Conservation (phyloP, 2,888 invertebrate genomes). For the Sarcophaga caerulescens region DNA sequence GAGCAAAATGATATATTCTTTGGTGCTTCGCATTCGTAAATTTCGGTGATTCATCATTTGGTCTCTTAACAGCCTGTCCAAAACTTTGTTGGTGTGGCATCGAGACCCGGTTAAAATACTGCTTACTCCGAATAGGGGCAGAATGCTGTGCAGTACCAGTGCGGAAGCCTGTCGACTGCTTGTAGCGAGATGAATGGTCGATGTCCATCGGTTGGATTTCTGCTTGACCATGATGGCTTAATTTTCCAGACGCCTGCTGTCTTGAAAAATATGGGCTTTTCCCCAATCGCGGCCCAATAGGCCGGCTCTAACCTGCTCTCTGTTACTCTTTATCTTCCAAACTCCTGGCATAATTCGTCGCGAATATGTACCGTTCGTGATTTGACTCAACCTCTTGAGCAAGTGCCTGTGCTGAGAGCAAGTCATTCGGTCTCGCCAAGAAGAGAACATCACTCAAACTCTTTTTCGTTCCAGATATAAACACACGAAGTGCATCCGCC, state of each 20-base stretch:
- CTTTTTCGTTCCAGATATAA: constrained; percentile 57
- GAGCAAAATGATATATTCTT: background rate
- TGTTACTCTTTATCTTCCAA: constrained; percentile 8
- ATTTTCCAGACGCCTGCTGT: background rate
- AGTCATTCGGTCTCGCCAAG: constrained; percentile 46
- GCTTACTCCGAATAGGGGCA: no score
- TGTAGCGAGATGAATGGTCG: background rate
- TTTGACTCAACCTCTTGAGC: constrained; percentile 47
- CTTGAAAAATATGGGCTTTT: background rate
- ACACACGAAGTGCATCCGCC: constrained; percentile 56
- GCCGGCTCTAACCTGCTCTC: background rate
- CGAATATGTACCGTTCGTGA: constrained; percentile 45
- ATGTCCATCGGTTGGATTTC: no score
- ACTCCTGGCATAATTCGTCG: constrained; percentile 44
- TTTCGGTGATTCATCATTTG: background rate
- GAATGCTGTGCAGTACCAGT: no score
- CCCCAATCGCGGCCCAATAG: background rate
- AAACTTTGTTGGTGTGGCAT: no score
- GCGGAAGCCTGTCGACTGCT: constrained; percentile 2
- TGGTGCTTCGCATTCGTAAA: background rate
- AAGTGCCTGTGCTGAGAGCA: constrained; percentile 42
- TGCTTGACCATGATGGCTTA: no score
- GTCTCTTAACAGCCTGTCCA: background rate
- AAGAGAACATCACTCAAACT: constrained; percentile 55
- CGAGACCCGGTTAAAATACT: no score